phyloP scores from a whole-genome alignment of 2,113 vertebrate species.

The Tympanuchus pallidicinctus region DNA sequence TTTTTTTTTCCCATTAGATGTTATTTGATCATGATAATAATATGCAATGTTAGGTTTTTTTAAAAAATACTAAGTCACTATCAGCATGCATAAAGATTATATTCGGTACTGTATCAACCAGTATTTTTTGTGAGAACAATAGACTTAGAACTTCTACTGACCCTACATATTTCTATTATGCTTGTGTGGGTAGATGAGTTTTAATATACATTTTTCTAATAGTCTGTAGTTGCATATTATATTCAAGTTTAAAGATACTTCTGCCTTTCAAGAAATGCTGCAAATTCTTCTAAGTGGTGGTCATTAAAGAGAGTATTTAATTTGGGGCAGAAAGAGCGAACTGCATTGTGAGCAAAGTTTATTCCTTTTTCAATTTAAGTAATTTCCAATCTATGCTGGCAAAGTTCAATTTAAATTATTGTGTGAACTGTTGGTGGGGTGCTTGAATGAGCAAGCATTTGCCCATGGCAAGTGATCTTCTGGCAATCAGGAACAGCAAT shows the following conservation, averaged over 20 bases:
- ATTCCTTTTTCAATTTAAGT: constrained; percentile 62
- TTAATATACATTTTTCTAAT: background rate
- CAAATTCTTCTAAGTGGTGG: constrained; percentile 13
- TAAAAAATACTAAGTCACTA: background rate
- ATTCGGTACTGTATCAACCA: background rate
- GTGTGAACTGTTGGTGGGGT: constrained; percentile 39
- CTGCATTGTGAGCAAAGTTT: constrained; percentile 33
- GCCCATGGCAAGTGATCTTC: constrained; percentile 29
- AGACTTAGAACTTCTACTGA: background rate
- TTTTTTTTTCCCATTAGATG: background rate
- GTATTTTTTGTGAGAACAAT: background rate
- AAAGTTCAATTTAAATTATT: constrained; percentile 66
- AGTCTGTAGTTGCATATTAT: constrained; percentile 1
- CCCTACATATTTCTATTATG: background rate
- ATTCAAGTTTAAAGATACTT: constrained; percentile 23
- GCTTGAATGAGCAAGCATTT: constrained; percentile 67
- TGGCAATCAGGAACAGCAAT: constrained; percentile 39
- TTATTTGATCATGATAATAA: background rate
- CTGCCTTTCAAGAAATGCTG: constrained; percentile 6
- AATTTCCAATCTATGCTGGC: constrained; percentile 51
- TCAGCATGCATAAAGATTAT: background rate
- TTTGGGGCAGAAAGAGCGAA: constrained; percentile 29
- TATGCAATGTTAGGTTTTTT: background rate
- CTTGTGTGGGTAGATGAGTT: background rate
- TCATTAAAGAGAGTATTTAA: constrained; percentile 54